Evolutionary conservation across 1,140 invertebrate species (phyloP), one percentile per base, ranked within the genome.

Genomic region (Drosophila biarmipes): DNA sequence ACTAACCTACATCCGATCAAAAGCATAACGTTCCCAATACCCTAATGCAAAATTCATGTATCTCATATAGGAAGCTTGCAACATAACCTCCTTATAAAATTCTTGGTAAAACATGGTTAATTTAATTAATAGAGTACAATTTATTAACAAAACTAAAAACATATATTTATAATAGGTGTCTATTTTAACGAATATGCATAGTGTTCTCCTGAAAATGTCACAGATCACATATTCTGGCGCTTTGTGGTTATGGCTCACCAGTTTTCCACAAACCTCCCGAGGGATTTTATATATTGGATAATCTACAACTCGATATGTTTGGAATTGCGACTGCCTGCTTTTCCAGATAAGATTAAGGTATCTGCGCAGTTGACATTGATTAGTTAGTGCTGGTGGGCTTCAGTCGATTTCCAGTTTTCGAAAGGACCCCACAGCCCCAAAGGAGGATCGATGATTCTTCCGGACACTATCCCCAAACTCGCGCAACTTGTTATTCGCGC

Each of bases 401-500:
- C 46, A 92, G 73, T 92, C 91, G 14, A 92, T 77, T 64, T 80
- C 76, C 48, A 92, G 40, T 73, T 91, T 91, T 6, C 94, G 92
- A 80, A 95, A 95, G 15, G 94, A 94, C 4, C 94, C 94, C 57
- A 94, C 93, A 4, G 94, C 85, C 5, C 94, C 94, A 78, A 94
- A 95, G 15, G 93, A 94, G 29, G 94, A 84, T 35, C 92, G 91
- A 42, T 93, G 91, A 6, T 92, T 71, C 15, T 92, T 42, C 14
- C 17, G 93, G 46, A 92, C 92, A 4, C 38, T 15, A 92, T 27
- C 48, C 14, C 56, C 92, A 11, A 92, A 92, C 8, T 92, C 92
- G n/a, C 94, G 90, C 56, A 93, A 92, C n/a, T 92, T 93, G 73
- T 95, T 94, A 68, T 94, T 91, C 3, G 92, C 91, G 17, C 92